Percentiles rank a stretch among this genome's conserved stretches.
Conservation (phyloP, 2,113 vertebrate species). For the Amphiprion percula region DNA sequence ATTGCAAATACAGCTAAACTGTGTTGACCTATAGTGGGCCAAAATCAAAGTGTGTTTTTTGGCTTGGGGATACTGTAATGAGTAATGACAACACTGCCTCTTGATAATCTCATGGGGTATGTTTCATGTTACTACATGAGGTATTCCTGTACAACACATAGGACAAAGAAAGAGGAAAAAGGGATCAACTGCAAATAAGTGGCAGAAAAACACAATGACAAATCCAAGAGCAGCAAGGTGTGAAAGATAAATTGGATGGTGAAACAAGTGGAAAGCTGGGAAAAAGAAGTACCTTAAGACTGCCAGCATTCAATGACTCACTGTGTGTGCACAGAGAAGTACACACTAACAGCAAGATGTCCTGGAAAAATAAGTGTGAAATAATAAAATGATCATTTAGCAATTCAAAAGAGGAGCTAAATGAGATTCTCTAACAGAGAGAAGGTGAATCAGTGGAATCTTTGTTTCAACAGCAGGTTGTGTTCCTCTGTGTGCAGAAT, state of each 20-base stretch:
- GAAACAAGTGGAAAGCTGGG: conserved; percentile 31
- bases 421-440: conserved; percentile 21
- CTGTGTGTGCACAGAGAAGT: conserved; percentile 17
- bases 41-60: conserved; percentile 36
- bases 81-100: conserved; percentile 34
- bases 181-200: conserved; percentile 46
- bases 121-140: conserved; percentile 35
- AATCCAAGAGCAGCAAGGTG: conserved; percentile 46
- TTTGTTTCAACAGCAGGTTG: conserved; percentile 25
- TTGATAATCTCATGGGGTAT: conserved; percentile 25
- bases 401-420: conserved; percentile 28
- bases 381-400: conserved; percentile 39
- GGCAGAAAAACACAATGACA: conserved; percentile 49
- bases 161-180: conserved; percentile 11
- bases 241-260: conserved; percentile 57
- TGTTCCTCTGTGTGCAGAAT: background rate
- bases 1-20: conserved; percentile 19
- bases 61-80: conserved; percentile 14
- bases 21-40: conserved; percentile 27
- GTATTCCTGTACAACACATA: conserved; percentile 28
- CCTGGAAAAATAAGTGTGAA: conserved; percentile 38
- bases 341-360: conserved; percentile 24
- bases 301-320: conserved; percentile 46
- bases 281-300: conserved; percentile 31
- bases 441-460: conserved; percentile 30